Conservation (phyloP, 2,113 vertebrate genomes). For the Anser brachyrhynchus region DNA sequence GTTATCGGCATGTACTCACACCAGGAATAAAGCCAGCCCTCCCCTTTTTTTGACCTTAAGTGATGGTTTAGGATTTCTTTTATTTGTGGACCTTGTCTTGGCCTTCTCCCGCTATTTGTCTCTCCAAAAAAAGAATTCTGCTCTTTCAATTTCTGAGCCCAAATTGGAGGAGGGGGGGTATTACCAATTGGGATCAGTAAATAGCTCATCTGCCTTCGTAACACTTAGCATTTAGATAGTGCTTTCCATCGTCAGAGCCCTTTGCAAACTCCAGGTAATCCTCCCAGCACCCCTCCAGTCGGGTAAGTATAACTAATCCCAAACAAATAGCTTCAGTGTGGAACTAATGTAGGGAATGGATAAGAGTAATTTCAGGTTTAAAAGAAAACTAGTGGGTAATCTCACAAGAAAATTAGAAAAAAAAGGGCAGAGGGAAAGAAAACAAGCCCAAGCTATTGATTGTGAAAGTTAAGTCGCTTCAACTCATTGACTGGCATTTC, state of each 20-base stretch:
- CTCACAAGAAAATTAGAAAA: background rate
- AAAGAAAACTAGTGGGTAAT: constrained; percentile 50
- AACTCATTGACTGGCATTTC: constrained; percentile 34
- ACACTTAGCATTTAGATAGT: constrained; percentile 68
- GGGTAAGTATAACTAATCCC: constrained; percentile 65
- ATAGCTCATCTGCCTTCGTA: constrained; percentile 65
- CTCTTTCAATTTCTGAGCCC: constrained; percentile 32
- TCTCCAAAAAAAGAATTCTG: constrained; percentile 53
- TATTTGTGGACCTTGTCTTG: constrained; percentile 64
- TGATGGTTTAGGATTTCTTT: constrained; percentile 54
- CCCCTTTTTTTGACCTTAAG: constrained; percentile 51
- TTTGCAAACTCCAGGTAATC: constrained; percentile 60
- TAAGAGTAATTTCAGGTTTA: constrained; percentile 53
- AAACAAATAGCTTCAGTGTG: constrained; percentile 63
- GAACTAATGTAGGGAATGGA: constrained; percentile 49
- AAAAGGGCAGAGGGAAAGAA: background rate
- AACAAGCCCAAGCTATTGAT: background rate
- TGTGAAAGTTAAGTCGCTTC: constrained; percentile 1
- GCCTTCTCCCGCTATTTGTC: constrained; percentile 62
- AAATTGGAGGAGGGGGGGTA: constrained; percentile 31
- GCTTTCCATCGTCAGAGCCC: constrained; percentile 55
- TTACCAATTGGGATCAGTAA: constrained; percentile 55
- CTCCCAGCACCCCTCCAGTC: constrained; percentile 28
- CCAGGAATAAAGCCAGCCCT: background rate
- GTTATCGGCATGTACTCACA: rapidly evolving